Evolutionary conservation across 2,888 invertebrate genomes (phyloP), one percentile per base, ranked within the genome.

Genomic region (Drosophila picticornis): DNA sequence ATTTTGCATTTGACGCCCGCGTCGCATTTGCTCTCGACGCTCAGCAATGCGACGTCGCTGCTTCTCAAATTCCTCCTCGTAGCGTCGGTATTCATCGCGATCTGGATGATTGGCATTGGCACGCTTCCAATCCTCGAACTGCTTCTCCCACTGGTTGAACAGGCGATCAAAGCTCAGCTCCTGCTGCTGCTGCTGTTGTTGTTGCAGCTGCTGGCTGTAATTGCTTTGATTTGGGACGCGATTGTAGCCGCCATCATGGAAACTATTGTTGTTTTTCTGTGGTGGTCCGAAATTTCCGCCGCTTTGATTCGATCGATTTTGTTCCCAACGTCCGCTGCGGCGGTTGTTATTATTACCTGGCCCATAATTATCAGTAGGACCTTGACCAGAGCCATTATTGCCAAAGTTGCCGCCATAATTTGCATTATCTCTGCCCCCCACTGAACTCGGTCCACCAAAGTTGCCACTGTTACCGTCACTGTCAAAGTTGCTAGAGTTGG

Each of bases 81-180:
- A 98, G 88, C 97, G 96, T 83, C 95, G 95, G 91, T 97, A 97
- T 82, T 97, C 96, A 93, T 96, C 96, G 93, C 96, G 97, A 92
- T 98, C 98, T 0, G 98, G 98, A 94, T 98, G 98, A 93, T 97
- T 97, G 40, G 96, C 96, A 94, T 98, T 98, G 90, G 98, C 97
- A 75, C 96, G 95, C 91, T 97, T 97, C 98, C 98, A 98, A 85
- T 96, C 96, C 88, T 96, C 96, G 92, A 98, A 98, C 92, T 98
- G 97, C 81, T 96, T 95, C 93, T 98, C 98, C 98, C 98, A 98
- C 90, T 97, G 96, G 87, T 96, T 95, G 92, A 98, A 98, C 92
- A 98, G 97, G 74, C 96, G 95, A 91, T 97, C 97, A 93, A 98
- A 98, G 70, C 96, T 96, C 92, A 96, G 96, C 93, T 98, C 97